phyloP scores from a whole-genome alignment of 2,113 vertebrate genomes.

The Dasyornis broadbenti region DNA sequence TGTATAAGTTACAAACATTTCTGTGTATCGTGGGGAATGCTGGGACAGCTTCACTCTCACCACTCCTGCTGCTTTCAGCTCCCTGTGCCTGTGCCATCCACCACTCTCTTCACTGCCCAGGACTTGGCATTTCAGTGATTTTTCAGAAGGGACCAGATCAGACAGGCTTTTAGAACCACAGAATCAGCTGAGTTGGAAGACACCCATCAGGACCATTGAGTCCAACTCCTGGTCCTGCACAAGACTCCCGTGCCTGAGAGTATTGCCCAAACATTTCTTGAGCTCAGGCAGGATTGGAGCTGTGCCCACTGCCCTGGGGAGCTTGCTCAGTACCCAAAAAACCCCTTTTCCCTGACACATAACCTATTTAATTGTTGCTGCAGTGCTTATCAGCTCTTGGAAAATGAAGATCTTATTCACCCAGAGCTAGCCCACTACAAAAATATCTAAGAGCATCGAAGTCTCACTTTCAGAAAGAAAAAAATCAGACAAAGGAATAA shows the following conservation, averaged over 20 bases:
- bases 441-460: neutral
- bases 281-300: neutral
- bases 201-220: fast-evolving
- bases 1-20: neutral
- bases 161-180: neutral
- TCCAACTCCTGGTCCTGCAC: neutral
- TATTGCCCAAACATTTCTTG: fast-evolving
- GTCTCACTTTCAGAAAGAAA: neutral
- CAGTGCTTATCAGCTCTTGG: neutral
- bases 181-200: neutral
- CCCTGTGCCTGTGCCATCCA: neutral
- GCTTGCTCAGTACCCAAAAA: neutral
- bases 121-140: neutral
- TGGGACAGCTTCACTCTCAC: neutral
- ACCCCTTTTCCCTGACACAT: neutral
- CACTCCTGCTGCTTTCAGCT: neutral
- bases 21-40: neutral
- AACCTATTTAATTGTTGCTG: neutral
- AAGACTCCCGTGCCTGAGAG: neutral
- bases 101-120: neutral
- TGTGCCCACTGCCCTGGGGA: neutral
- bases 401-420: neutral
- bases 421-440: neutral
- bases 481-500: neutral
- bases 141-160: neutral